A percentile compares a stretch with the other conserved stretches of the same genome.
Evolutionary conservation across 1,140 invertebrate species (phyloP).

Genomic region (Euwallacea similis): DNA sequence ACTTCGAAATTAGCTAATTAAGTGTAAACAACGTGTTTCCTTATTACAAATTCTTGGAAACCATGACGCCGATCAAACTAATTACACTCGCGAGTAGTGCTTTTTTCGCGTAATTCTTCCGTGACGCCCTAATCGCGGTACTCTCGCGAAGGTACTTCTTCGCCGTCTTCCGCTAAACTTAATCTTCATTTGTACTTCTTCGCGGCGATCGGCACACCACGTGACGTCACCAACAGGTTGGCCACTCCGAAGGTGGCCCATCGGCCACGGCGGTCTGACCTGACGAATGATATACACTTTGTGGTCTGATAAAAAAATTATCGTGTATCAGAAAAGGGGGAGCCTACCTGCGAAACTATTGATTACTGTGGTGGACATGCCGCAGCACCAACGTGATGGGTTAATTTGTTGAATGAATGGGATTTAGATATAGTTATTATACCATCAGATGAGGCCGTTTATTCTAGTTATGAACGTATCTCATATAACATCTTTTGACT

Average conservation of each 20-base stretch:
- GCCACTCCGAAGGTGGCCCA: conserved; percentile 22
- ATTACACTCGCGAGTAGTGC: too few species aligned
- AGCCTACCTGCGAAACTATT: neutral
- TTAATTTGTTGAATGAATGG: too few species aligned
- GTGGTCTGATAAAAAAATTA: neutral
- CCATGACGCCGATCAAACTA: too few species aligned
- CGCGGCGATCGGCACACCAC: conserved; percentile 19
- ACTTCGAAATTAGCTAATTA: too few species aligned
- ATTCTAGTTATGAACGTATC: too few species aligned
- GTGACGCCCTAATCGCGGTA: neutral
- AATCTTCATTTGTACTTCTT: conserved; percentile 16
- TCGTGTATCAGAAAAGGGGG: neutral
- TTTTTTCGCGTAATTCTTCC: neutral
- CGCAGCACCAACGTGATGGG: neutral
- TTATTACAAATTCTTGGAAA: too few species aligned
- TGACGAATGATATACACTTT: conserved; percentile 1
- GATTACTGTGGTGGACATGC: neutral
- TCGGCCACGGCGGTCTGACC: conserved; percentile 6
- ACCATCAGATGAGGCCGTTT: too few species aligned
- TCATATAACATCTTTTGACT: too few species aligned
- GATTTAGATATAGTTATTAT: too few species aligned
- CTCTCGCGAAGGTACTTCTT: conserved; percentile 4
- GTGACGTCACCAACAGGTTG: conserved; percentile 30
- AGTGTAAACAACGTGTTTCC: too few species aligned
- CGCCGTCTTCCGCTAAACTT: conserved; percentile 8